Evolutionary conservation across 2,888 invertebrate species (phyloP), one percentile per base, ranked within the genome.

Genomic region (Neocrepidodera transversa): DNA sequence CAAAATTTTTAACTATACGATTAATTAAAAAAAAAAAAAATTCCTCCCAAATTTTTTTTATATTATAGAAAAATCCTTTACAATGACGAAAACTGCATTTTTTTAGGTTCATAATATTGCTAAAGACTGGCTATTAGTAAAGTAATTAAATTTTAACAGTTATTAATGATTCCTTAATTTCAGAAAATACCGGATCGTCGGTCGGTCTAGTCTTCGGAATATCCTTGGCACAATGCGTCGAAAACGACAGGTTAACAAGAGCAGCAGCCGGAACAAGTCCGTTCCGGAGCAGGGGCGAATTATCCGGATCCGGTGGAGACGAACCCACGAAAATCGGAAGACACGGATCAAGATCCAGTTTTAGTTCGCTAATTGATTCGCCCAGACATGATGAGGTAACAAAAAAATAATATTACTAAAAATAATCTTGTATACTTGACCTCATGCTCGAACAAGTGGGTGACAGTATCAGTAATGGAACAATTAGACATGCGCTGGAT

Each of bases 201-300:
- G 77, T 82, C 65, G 89, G 92, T 56, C 82, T 90, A 68, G 91
- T 93, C 55, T 96, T 96, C 74, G 95, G 95, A 6, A 88, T 94
- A 66, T 88, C 94, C 1, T 80, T 96, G 67, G 84, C 87, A 51
- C 91, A 91, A 75, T 95, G 95, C 76, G 86, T 95, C 69, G 89
- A 91, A 74, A 90, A 92, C 69, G 95, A 95, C 79, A 79, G 84
- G 59, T 73, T 85, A 56, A 78, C 82, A 18, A 80, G 84, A 67
- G 79, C 80, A 30, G 79, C 81, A 3, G 67, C 68, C 18, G 71
- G 71, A 32, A 73, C 71, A 4, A 69, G 70, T 59, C 66, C 72
- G 3, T 71, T 72, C 54, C 65, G 73, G 13, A 72, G 70, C 54
- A 65, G 74, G 18, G 68, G 67, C 1, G 76, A 75, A 47, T 62